Conservation (phyloP, 2,113 vertebrate genomes). For the Chunga burmeisteri region DNA sequence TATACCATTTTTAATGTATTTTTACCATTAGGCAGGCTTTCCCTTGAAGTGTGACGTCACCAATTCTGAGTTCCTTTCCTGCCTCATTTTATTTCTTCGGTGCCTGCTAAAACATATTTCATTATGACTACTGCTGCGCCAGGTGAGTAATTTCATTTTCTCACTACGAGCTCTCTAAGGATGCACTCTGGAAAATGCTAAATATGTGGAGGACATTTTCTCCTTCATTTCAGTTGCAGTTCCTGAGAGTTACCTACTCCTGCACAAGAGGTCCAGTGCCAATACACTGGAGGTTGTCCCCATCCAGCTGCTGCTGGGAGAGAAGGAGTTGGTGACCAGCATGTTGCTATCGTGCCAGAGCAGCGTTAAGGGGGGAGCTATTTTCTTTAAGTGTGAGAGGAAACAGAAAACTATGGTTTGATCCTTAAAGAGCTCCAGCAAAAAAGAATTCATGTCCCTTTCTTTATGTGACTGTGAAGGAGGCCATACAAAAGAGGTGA, state of each 20-base stretch:
- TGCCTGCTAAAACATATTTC: neutral
- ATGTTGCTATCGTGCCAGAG: neutral
- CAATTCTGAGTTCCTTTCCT: neutral
- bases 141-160: neutral
- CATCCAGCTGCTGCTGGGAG: neutral
- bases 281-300: neutral
- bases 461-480: neutral
- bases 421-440: neutral
- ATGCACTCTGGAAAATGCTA: neutral
- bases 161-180: neutral
- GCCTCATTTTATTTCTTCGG: neutral
- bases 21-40: neutral
- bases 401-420: neutral
- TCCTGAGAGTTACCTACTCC: neutral
- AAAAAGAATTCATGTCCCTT: neutral
- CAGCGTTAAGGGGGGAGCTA: neutral
- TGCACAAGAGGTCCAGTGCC: neutral
- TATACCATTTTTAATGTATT: neutral
- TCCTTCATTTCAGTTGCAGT: neutral
- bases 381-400: neutral
- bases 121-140: neutral
- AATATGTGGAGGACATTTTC: neutral
- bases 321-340: neutral
- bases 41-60: slow-evolving; percentile 23
- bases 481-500: neutral